Base-by-base conservation (phyloP, 1,140 invertebrate species). In the Calosoma granatense region DNA sequence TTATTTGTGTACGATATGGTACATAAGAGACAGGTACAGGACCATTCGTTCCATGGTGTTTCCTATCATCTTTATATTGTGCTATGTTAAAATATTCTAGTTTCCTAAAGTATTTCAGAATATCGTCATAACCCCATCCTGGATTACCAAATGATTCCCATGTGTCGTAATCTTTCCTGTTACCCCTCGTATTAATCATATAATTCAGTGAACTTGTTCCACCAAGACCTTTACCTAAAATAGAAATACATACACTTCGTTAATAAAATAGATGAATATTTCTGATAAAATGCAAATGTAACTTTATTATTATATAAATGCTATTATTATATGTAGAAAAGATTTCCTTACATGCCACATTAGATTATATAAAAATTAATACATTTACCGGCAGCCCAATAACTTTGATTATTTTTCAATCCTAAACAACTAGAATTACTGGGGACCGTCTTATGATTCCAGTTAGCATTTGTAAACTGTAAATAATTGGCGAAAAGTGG, bases 381-480 rank as follows among this genome's bases (percentile, higher is more conserved):
- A n/a, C n/a, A n/a, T n/a, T n/a, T n/a, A n/a, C n/a, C n/a, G n/a
- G n/a, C n/a, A n/a, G n/a, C n/a, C n/a, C n/a, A n/a, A n/a, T n/a
- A n/a, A n/a, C n/a, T n/a, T n/a, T n/a, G n/a, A n/a, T n/a, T n/a
- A n/a, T n/a, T n/a, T n/a, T n/a, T n/a, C n/a, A n/a, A 60, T 51
- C 79, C 81, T 43, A 79, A 74, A 55, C 85, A 88, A 12, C 83
- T 81, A 56, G 78, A 78, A 3, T 74, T 60, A 61, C 90, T 83
- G 0, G 91, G 90, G 6, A 85, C 83, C 6, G 92, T 95, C 72
- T 90, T 83, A 71, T 92, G 96, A 71, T 92, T 85, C 94, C 94
- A 97, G 74, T 97, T 93, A 64, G 93, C 74, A 6, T 90, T 84
- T 0, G 86, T 83, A 2, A 90, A 76, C 64, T 91, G 88, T 4